Conservation (phyloP, 2,888 invertebrate genomes). For the Xanthia togata region DNA sequence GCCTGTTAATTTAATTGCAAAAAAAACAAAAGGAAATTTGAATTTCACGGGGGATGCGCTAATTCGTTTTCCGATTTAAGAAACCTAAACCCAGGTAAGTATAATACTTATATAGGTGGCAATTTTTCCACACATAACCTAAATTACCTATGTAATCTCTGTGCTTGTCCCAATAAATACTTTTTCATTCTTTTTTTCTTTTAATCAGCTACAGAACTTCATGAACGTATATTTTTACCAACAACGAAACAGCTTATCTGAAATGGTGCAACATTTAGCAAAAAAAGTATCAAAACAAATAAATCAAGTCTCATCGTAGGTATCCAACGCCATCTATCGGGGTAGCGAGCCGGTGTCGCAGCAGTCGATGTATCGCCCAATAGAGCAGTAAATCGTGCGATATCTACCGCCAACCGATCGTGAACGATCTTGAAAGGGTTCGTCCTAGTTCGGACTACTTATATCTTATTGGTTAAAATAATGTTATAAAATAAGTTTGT, state of each 20-base stretch:
- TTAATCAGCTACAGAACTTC: background rate
- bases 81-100: background rate
- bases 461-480: slow-evolving; percentile 6
- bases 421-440: slow-evolving; percentile 68
- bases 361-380: slow-evolving; percentile 76
- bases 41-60: background rate
- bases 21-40: too few species aligned
- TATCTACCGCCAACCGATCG: slow-evolving; percentile 74
- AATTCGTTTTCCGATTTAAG: background rate
- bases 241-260: background rate
- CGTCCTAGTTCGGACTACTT: slow-evolving; percentile 6
- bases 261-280: slow-evolving; percentile 9
- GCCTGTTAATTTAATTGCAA: too few species aligned
- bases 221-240: background rate
- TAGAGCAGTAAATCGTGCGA: slow-evolving; percentile 78
- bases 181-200: too few species aligned
- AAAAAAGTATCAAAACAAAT: slow-evolving; percentile 40
- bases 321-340: slow-evolving; percentile 61
- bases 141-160: background rate
- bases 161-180: too few species aligned
- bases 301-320: slow-evolving; percentile 41
- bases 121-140: background rate
- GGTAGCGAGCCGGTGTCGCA: slow-evolving; percentile 66
- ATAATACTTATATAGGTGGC: background rate
- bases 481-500: background rate